Percentiles rank a stretch among this genome's conserved stretches.
Conservation (phyloP, 2,888 invertebrate genomes). For the Archips xylosteana region DNA sequence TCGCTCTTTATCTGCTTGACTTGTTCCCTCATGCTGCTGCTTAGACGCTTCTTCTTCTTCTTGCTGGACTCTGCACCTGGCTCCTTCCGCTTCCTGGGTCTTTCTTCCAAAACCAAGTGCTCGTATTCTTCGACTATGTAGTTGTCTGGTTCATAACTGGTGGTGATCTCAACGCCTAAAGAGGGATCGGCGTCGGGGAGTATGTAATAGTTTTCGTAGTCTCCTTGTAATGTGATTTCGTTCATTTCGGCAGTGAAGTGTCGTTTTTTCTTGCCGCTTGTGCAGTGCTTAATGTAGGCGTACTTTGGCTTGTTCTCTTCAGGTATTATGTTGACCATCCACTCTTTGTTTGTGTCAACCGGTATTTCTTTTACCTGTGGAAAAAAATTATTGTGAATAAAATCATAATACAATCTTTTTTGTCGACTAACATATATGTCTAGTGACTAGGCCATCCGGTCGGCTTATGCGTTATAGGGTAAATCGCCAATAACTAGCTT, state of each 20-base stretch:
- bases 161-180: slow-evolving; percentile 75
- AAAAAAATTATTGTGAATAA: no score
- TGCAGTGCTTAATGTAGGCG: slow-evolving; percentile 78
- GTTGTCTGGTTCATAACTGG: slow-evolving; percentile 76
- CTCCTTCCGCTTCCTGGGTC: slow-evolving; percentile 65
- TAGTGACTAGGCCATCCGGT: no score
- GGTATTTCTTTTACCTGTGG: slow-evolving; percentile 67
- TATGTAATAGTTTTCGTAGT: slow-evolving; percentile 80
- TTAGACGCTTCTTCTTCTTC: slow-evolving; percentile 62
- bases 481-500: no score
- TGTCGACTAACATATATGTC: no score
- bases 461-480: no score
- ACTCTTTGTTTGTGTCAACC: slow-evolving; percentile 61
- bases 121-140: slow-evolving; percentile 76
- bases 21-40: slow-evolving; percentile 50
- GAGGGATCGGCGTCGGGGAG: slow-evolving; percentile 78
- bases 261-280: slow-evolving; percentile 73
- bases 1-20: slow-evolving; percentile 59
- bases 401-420: no score
- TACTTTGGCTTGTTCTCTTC: slow-evolving; percentile 73
- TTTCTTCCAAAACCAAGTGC: slow-evolving; percentile 70
- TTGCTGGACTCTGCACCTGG: slow-evolving; percentile 54
- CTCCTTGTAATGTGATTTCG: slow-evolving; percentile 73
- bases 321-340: slow-evolving; percentile 76
- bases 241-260: slow-evolving; percentile 79